phyloP scores from a whole-genome alignment of 2,797 vertebrate genomes.

The Anisognathus igniventris region DNA sequence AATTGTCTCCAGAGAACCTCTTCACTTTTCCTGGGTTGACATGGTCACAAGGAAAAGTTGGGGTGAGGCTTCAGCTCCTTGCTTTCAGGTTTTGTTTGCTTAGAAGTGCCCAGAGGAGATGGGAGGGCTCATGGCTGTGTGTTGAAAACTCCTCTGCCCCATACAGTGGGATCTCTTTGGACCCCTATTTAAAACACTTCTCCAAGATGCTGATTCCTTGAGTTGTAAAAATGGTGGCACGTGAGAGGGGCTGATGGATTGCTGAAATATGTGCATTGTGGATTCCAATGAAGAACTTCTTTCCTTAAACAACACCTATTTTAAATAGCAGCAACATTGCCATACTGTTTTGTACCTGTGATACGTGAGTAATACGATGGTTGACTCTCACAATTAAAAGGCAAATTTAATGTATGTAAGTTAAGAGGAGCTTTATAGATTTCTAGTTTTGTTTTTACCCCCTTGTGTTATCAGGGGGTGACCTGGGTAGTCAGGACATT shows the following conservation, averaged over 20 bases:
- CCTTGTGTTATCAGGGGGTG: not conserved
- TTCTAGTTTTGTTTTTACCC: not conserved
- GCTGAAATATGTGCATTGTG: rapidly evolving
- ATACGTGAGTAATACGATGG: rapidly evolving
- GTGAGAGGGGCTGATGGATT: not conserved
- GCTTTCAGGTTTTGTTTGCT: not conserved
- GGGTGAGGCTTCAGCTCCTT: not conserved
- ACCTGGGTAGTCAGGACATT: not conserved
- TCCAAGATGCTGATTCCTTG: not conserved
- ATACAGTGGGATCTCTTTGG: not conserved
- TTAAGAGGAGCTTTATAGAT: not conserved
- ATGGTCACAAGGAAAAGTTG: not conserved
- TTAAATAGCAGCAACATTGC: not conserved
- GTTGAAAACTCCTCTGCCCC: not conserved
- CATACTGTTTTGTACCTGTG: not conserved
- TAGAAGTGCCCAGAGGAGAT: not conserved
- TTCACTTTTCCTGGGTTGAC: not conserved
- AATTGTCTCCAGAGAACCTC: not conserved
- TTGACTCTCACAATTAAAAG: not conserved
- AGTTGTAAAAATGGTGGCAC: not conserved
- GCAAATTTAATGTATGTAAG: not conserved
- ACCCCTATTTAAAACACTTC: not conserved
- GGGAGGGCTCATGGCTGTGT: not conserved
- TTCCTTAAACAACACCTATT: not conserved
- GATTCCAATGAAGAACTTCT: not conserved